Evolutionary conservation across 2,113 vertebrate genomes (phyloP).

Genomic region (Equus quagga): DNA sequence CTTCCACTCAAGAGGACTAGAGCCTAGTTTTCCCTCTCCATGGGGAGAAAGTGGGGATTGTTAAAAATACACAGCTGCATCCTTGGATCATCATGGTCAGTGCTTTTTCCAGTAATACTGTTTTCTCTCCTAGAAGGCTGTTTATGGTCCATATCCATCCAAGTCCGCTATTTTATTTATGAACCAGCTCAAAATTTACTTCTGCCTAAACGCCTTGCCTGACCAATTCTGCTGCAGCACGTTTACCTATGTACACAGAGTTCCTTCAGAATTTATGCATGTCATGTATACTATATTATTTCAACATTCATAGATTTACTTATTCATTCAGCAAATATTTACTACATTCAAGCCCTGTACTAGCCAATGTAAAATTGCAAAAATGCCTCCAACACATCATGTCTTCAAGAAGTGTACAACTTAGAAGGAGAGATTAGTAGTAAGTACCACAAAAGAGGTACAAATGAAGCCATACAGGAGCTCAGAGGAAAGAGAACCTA

Average conservation of each 20-base stretch:
- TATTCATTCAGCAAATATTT: neutral
- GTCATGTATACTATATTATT: neutral
- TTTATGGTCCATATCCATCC: neutral
- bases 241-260: neutral
- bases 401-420: neutral
- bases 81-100: neutral
- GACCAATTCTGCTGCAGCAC: neutral
- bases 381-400: neutral
- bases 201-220: neutral
- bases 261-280: neutral
- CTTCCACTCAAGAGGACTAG: neutral
- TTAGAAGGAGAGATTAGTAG: neutral
- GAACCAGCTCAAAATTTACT: neutral
- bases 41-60: neutral
- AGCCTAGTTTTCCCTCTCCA: neutral
- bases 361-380: neutral
- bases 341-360: neutral
- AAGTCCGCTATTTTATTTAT: neutral
- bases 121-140: neutral
- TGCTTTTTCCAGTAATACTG: neutral
- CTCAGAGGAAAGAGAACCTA: neutral
- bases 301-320: constrained; percentile 11
- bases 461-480: neutral
- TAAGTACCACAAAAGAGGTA: neutral
- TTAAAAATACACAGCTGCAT: neutral